These are phyloP conservation scores for Hymenochirus boettgeri DNA, from an alignment of 2,113 vertebrate genomes.

Conservation along the genomic window DNA sequence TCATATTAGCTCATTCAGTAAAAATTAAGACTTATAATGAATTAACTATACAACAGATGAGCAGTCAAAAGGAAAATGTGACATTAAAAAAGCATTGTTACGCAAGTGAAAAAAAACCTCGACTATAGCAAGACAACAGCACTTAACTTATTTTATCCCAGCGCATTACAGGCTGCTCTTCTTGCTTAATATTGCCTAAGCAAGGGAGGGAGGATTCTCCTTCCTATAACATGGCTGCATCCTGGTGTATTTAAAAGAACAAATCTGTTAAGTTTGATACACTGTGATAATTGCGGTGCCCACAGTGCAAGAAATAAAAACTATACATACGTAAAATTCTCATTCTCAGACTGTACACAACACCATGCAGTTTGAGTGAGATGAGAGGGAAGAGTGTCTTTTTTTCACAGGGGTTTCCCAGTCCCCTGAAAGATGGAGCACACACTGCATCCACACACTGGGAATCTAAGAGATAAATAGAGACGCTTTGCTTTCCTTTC, in stretches of 20 bases:
- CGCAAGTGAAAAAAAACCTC: no score
- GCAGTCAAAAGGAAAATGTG: no score
- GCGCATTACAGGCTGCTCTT: no score
- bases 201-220: conserved; percentile 7
- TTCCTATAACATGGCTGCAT: conserved; percentile 20
- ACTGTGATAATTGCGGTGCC: conserved; percentile 51
- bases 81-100: no score
- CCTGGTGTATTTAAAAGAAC: conserved; percentile 32
- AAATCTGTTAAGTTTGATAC: conserved; percentile 53
- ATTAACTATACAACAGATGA: no score
- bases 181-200: no score
- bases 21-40: no score
- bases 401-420: not conserved
- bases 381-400: conserved; percentile 47
- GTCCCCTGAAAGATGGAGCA: conserved; percentile 54
- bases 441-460: conserved; percentile 72
- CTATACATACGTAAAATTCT: conserved; percentile 56
- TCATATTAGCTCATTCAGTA: no score
- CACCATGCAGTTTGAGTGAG: conserved; percentile 81
- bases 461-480: conserved; percentile 47
- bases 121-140: no score
- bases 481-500: conserved; percentile 68
- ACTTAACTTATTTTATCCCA: no score
- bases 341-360: conserved; percentile 73
- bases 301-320: conserved; percentile 74